A percentile compares a stretch with the other conserved stretches of the same genome.
Evolutionary conservation across 2,888 invertebrate species (phyloP).

Genomic region (Tineola bisselliella): DNA sequence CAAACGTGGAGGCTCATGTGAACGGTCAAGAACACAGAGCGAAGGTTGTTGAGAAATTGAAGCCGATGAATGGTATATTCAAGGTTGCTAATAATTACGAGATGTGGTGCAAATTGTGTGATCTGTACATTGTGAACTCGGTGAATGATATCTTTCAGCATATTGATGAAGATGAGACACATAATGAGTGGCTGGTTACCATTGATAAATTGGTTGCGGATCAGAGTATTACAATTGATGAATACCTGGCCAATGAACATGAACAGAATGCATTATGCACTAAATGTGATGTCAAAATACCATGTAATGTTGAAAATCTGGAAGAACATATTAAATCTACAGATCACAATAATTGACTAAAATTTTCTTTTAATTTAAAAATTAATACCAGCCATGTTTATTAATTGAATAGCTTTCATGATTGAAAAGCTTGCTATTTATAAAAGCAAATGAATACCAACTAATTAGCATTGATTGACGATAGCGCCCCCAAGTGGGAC

Average conservation of each 20-base stretch:
- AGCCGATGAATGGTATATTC: slow-evolving; percentile 39
- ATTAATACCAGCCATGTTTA: too few species aligned
- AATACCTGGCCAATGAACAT: slow-evolving; percentile 32
- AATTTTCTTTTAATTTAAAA: too few species aligned
- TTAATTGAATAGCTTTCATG: too few species aligned
- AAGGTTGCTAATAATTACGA: slow-evolving; percentile 30
- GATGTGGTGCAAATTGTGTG: slow-evolving; percentile 43
- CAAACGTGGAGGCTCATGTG: slow-evolving; percentile 36
- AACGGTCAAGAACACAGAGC: slow-evolving; percentile 33
- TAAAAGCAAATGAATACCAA: too few species aligned
- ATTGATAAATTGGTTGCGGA: slow-evolving; percentile 37
- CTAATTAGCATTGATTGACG: too few species aligned
- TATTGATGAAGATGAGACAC: slow-evolving; percentile 36
- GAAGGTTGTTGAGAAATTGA: slow-evolving; percentile 34
- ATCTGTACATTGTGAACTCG: slow-evolving; percentile 32
- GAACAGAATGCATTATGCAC: slow-evolving; percentile 38
- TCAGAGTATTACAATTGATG: slow-evolving; percentile 32
- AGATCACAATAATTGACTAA: too few species aligned
- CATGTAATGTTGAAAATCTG: slow-evolving; percentile 29
- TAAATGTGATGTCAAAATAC: slow-evolving; percentile 33
- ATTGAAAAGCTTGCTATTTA: too few species aligned
- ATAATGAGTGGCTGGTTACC: slow-evolving; percentile 38
- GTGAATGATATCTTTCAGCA: slow-evolving; percentile 30
- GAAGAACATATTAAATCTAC: slow-evolving; percentile 29
- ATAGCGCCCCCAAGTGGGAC: too few species aligned